These are phyloP conservation scores for Serilophus lunatus DNA, from an alignment of 2,113 vertebrate genomes.

Conservation along the genomic window DNA sequence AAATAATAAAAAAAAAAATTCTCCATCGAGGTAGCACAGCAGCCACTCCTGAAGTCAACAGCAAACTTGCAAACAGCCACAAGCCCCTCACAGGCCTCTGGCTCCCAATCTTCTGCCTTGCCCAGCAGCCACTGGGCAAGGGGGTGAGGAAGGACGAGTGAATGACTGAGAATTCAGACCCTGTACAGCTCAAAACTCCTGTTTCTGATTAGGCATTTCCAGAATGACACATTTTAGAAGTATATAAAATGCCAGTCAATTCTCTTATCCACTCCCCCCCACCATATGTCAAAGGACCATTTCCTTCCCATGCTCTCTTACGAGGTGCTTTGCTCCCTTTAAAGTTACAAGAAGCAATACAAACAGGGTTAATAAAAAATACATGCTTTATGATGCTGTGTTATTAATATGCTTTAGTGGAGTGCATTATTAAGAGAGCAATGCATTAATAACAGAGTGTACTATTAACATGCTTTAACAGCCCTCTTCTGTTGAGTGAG, in stretches of 20 bases:
- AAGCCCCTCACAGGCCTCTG: background rate
- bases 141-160: background rate
- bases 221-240: background rate
- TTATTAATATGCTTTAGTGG: background rate
- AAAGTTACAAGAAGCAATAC: background rate
- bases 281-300: accelerated
- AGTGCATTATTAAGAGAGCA: no score
- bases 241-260: background rate
- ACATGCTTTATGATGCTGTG: background rate
- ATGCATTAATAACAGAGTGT: no score
- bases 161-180: background rate
- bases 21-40: constrained; percentile 1
- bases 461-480: background rate
- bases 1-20: background rate
- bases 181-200: background rate
- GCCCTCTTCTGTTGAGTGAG: background rate
- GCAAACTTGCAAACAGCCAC: background rate
- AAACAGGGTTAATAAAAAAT: background rate
- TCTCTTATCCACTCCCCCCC: accelerated
- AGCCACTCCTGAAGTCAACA: background rate
- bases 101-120: background rate
- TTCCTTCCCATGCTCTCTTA: background rate
- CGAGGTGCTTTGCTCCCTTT: background rate
- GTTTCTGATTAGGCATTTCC: background rate
- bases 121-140: background rate